Evolutionary conservation across 1,140 invertebrate species (phyloP).

Genomic region (Bacillus rossius): DNA sequence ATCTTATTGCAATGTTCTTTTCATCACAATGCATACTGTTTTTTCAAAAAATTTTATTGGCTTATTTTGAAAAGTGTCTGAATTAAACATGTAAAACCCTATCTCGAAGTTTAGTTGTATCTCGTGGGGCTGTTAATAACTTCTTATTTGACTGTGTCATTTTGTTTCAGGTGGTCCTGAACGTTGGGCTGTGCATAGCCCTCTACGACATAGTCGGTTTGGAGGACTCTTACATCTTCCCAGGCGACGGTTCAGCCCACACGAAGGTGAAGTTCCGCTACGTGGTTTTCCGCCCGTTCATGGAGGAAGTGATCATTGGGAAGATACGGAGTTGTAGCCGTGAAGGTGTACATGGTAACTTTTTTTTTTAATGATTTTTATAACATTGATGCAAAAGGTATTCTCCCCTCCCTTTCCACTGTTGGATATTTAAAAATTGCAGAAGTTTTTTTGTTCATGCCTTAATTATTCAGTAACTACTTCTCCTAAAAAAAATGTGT

Average conservation of each 20-base stretch:
- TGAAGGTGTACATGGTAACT: slow-evolving; percentile 86
- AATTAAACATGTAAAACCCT: neutral
- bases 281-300: slow-evolving; percentile 83
- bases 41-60: neutral
- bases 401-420: too few species aligned
- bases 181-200: slow-evolving; percentile 90
- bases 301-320: slow-evolving; percentile 88
- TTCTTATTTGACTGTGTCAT: slow-evolving; percentile 22
- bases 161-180: slow-evolving; percentile 73
- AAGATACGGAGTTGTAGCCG: slow-evolving; percentile 86
- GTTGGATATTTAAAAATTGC: too few species aligned
- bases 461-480: too few species aligned
- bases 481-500: too few species aligned
- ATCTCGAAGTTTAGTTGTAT: neutral
- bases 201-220: slow-evolving; percentile 84
- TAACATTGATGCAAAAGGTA: neutral
- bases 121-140: too few species aligned
- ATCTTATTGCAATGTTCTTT: neutral
- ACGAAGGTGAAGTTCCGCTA: slow-evolving; percentile 88
- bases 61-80: neutral
- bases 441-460: too few species aligned
- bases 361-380: slow-evolving; percentile 1
- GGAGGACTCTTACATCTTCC: slow-evolving; percentile 86
- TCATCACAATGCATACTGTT: neutral
- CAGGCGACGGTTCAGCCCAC: slow-evolving; percentile 90